phyloP scores from a whole-genome alignment of 2,797 vertebrate species.

The Pipistrellus pipistrellus region DNA sequence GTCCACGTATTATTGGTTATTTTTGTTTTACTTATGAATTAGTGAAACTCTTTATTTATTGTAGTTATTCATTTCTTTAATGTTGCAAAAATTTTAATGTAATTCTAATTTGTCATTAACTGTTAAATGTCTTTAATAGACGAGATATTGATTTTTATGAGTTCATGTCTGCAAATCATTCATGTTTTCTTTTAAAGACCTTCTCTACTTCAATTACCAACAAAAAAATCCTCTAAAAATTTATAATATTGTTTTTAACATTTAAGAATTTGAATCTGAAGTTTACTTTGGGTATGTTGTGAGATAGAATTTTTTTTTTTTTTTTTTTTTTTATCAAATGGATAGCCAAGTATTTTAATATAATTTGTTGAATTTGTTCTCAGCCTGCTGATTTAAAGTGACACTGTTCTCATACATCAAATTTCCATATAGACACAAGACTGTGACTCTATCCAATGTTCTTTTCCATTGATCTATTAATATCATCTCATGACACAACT shows the following conservation, averaged over 20 bases:
- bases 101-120: neutral
- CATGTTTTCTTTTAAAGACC: neutral
- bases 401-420: neutral
- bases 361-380: neutral
- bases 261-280: neutral
- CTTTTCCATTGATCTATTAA: neutral
- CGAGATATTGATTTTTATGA: neutral
- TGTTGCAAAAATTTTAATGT: neutral
- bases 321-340: neutral
- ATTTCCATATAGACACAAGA: neutral
- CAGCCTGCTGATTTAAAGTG: neutral
- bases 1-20: neutral
- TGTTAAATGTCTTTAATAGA: neutral
- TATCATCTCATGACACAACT: neutral
- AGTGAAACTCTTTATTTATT: neutral
- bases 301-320: neutral
- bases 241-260: constrained; percentile 13
- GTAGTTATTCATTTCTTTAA: neutral
- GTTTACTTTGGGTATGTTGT: neutral
- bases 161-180: neutral
- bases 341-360: neutral
- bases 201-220: neutral
- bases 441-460: neutral
- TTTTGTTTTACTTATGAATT: constrained; percentile 2
- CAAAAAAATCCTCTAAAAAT: neutral